Evolutionary conservation across 2,888 invertebrate species (phyloP).

Genomic region (Thymelicus acteon): DNA sequence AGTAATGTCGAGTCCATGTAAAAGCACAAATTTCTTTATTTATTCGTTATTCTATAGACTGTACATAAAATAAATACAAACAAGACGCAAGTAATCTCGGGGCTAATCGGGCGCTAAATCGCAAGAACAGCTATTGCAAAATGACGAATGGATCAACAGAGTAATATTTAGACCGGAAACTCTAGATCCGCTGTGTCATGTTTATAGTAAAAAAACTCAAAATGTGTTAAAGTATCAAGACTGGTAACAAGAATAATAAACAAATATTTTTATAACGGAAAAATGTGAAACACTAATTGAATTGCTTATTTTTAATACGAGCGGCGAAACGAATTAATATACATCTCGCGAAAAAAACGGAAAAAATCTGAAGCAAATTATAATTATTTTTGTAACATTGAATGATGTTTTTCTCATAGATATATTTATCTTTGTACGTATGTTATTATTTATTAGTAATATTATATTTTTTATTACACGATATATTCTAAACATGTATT

Average conservation of each 20-base stretch:
- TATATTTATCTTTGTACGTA: too few species aligned
- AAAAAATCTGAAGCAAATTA: neutral
- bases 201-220: neutral
- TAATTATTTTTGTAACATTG: neutral
- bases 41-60: too few species aligned
- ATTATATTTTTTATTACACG: too few species aligned
- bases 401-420: too few species aligned
- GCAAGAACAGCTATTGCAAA: conserved; percentile 4
- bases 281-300: neutral
- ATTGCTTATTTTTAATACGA: neutral
- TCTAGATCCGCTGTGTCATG: neutral
- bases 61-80: too few species aligned
- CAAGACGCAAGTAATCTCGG: neutral
- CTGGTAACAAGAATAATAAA: neutral
- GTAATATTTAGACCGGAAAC: conserved; percentile 4
- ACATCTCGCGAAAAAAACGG: neutral
- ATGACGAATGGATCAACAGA: conserved; percentile 7
- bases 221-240: neutral
- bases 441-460: too few species aligned
- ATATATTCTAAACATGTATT: too few species aligned
- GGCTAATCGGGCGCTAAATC: conserved; percentile 51
- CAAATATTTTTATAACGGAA: neutral
- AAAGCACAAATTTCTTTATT: neutral
- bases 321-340: neutral
- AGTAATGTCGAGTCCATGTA: neutral